These are phyloP conservation scores for Apis mellifera DNA, from an alignment of 1,140 invertebrate species.

Conservation along the genomic window Amel_HAv3.1 CM009941.2:4270501-4271000, in stretches of 20 bases:
- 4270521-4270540: background rate
- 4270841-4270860: background rate
- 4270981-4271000: conserved; percentile 53
- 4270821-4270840: conserved; percentile 61
- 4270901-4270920: background rate
- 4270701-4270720: conserved; percentile 80
- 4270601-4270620: too few species aligned
- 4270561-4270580: too few species aligned
- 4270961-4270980: conserved; percentile 42
- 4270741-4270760: conserved; percentile 82
- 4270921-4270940: conserved; percentile 56
- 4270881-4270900: background rate
- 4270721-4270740: conserved; percentile 80
- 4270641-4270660: conserved; percentile 79
- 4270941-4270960: conserved; percentile 58
- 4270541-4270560: background rate
- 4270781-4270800: conserved; percentile 50
- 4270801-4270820: conserved; percentile 62
- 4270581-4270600: background rate
- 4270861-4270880: background rate
- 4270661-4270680: conserved; percentile 80
- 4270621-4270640: conserved; percentile 55
- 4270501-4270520: background rate
- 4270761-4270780: conserved; percentile 37
- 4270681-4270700: conserved; percentile 81